Conservation (phyloP, 2,888 invertebrate genomes). For the Heliconius hortense region DNA sequence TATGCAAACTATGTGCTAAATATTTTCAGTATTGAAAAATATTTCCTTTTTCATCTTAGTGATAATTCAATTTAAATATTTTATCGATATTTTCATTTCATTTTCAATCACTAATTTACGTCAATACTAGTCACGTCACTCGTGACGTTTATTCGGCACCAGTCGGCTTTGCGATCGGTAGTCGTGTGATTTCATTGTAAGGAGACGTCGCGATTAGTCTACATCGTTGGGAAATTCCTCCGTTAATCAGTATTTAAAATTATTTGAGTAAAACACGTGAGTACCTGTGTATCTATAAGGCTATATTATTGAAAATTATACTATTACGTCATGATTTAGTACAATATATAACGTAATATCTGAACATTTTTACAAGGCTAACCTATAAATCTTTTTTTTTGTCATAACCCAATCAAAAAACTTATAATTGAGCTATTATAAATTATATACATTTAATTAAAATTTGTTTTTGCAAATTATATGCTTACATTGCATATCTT, state of each 20-base stretch:
- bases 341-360: neutral
- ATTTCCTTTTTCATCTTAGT: neutral
- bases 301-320: neutral
- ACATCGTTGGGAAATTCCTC: slow-evolving; percentile 7
- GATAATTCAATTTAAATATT: neutral
- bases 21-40: no score
- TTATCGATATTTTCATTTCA: neutral
- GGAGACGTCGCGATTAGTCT: neutral
- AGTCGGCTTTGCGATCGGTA: neutral
- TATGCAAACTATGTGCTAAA: no score
- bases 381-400: slow-evolving; percentile 20
- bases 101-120: neutral
- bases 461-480: neutral
- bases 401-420: neutral
- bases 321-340: neutral
- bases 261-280: slow-evolving; percentile 31
- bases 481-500: neutral
- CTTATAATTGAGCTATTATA: neutral
- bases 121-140: slow-evolving; percentile 2
- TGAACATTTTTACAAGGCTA: neutral
- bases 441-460: neutral
- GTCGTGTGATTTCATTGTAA: slow-evolving; percentile 17
- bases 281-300: slow-evolving; percentile 11
- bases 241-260: slow-evolving; percentile 23
- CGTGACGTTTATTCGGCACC: slow-evolving; percentile 7